Base-by-base conservation (phyloP, 1,140 invertebrate genomes). In the Panagrolaimus sp. region DNA sequence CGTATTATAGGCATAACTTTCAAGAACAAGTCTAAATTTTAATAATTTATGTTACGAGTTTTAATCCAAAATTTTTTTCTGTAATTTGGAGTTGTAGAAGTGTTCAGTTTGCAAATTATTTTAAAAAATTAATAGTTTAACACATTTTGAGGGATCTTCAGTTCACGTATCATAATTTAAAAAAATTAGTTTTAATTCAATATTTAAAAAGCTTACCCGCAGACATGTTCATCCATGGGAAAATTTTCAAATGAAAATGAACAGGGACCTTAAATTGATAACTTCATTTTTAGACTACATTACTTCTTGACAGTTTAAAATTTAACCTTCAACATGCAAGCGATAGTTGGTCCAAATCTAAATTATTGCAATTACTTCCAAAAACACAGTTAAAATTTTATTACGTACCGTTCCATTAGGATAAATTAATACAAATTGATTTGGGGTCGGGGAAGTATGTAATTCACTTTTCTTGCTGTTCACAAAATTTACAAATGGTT, bases 401-500 rank as follows among this genome's bases (percentile, higher is more conserved):
- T n/a, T n/a, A n/a, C n/a, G n/a, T n/a, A n/a, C n/a, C n/a, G 75
- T 76, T 46, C 75, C 75, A 65, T 76, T 76, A 24, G 75, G 77
- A 58, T 76, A 76, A 26, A 76, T 70, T 24, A 79, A 43, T 43
- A 76, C 69, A 68, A 76, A 76, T 24, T 77, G 71, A 62, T 76
- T 76, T 44, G 76, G 58, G 14, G 77, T 76, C 21, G 75, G 75
- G 3, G 71, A 75, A 17, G 69, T 63, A 28, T 76, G 75, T 8
- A 76, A 55, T 12, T 76, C 75, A 4, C 67, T 70, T 64, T 73
- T 78, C 52, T 76, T 76, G 12, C 47, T 64, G 47, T 76, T 76
- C 26, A 73, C 38, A 45, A 73, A 73, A 58, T 44, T 74, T n/a
- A 63, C 17, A 58, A 75, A 72, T 12, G 73, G 73, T 47, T 74